phyloP scores from a whole-genome alignment of 2,888 invertebrate species.

The Drosophila phalerata region DNA sequence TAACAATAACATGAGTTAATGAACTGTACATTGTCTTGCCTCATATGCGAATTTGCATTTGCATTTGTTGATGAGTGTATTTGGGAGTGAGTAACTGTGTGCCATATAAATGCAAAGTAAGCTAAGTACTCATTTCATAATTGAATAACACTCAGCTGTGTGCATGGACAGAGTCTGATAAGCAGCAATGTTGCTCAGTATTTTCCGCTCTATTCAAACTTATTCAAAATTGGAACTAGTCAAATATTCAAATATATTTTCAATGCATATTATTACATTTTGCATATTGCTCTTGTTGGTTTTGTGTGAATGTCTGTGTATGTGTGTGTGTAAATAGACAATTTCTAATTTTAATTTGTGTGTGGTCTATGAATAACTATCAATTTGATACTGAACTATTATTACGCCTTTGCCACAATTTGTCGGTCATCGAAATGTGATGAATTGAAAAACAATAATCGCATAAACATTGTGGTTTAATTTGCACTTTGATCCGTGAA shows the following conservation, averaged over 20 bases:
- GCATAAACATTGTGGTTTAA: slow-evolving; percentile 30
- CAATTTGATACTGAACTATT: slow-evolving; percentile 25
- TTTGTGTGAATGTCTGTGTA: neutral
- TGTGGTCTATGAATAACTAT: slow-evolving; percentile 31
- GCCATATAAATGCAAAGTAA: slow-evolving; percentile 71
- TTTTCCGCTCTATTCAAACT: neutral
- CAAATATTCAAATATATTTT: slow-evolving; percentile 27
- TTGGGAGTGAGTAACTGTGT: slow-evolving; percentile 8
- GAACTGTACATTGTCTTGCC: slow-evolving; percentile 68
- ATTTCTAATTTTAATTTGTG: slow-evolving; percentile 52
- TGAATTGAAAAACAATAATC: slow-evolving; percentile 42
- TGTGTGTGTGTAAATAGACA: slow-evolving; percentile 36
- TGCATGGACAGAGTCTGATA: slow-evolving; percentile 32
- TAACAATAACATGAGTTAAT: slow-evolving; percentile 59
- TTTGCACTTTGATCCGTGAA: slow-evolving; percentile 58
- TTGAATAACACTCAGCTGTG: slow-evolving; percentile 51
- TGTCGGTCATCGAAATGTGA: slow-evolving; percentile 16
- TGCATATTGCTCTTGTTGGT: slow-evolving; percentile 16
- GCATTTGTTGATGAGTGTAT: slow-evolving; percentile 14
- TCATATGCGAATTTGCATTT: slow-evolving; percentile 42
- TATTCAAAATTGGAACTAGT: neutral
- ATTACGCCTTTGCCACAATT: slow-evolving; percentile 20
- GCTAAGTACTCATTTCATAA: slow-evolving; percentile 59
- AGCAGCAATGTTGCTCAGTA: slow-evolving; percentile 19
- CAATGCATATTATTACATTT: slow-evolving; percentile 20